Base-by-base conservation (phyloP, 2,888 invertebrate genomes). In the Heterodera filipjevi region DNA sequence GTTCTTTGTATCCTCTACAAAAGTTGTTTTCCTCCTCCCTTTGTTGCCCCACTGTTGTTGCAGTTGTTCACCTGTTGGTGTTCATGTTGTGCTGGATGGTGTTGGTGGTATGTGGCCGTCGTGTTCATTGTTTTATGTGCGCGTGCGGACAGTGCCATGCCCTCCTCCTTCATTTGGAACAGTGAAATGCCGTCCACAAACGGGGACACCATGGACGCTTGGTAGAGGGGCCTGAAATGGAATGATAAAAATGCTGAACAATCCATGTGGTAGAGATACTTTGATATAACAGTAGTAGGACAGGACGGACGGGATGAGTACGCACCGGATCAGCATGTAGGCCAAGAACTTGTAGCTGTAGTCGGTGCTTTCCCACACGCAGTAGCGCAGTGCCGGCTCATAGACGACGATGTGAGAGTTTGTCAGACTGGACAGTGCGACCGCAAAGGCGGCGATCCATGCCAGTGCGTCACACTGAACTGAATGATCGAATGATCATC, bases 91-190 rank as follows among this genome's bases (percentile, higher is more conserved):
- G 70, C 12, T 35, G 73, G n/a, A 14, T 77, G 66, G 2, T 76
- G 68, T 2, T 27, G 76, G n/a, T n/a, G 70, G 32, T 32, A 33
- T n/a, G 49, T 22, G 39, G 71, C 49, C 71, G 81, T n/a, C n/a
- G n/a, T 78, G 33, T 80, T 80, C 66, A 78, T 70, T 27, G 70
- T 81, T 72, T 87, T 86, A 64, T 87, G 87, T 2, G 88, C 87
- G 16, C 89, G 75, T 12, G 87, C 87, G 0, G 86, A 87, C 68
- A 89, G 78, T 16, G 87, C 87, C 87, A 89, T 89, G 81, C 89
- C 89, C 78, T 89, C 89, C 77, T 89, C 89, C 76, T 89, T 89
- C 82, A 89, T 89, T 66, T 89, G 84, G 76, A 87, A 86, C 16
- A 89, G 82, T 22, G 84, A 84, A 19, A 86, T 81, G 14, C 88